Evolutionary conservation across 2,888 invertebrate species (phyloP), one percentile per base, ranked within the genome.

Genomic region (Lymantria monacha): DNA sequence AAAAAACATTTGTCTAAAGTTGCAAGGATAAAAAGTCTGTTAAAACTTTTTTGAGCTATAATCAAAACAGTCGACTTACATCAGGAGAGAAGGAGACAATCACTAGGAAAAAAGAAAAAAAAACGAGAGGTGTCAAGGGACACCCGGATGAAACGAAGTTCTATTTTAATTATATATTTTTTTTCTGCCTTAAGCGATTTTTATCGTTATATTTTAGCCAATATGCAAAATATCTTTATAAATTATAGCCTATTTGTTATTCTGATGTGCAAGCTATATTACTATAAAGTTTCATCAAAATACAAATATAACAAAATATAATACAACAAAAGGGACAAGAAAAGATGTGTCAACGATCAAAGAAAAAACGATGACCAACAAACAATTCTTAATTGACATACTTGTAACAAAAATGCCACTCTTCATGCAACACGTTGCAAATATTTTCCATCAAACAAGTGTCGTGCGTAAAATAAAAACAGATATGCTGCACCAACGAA

Each of bases 31-130:
- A n/a, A n/a, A n/a, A n/a, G n/a, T n/a, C n/a, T n/a, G n/a, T 30
- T 47, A 44, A 22, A 40, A 46, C 7, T 55, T 57, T 54, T 54
- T 57, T 41, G 2, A 45, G 10, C 37, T n/a, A 51, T 9, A 54
- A 57, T 44, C 53, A 58, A 37, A 9, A 52, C 36, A 57, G 57
- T 31, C 49, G 51, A 46, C 44, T 49, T 11, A 57, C 56, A 38
- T 36, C 60, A 33, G 60, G 60, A 7, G 57, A 53, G 48, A 60
- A 55, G 22, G 57, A 55, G 13, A 60, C 60, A n/a, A 57, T 60
- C 5, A 57, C 57, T 3, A 30, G 55, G 1, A 30, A 22, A 7
- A 55, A 55, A 49, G 11, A 46, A n/a, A 56, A 59, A 46, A 51
- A 48, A 15, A 56, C 52, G 47, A 57, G 54, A 30, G 46, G 59